Evolutionary conservation across 2,113 vertebrate species (phyloP), one percentile per base, ranked within the genome.

Genomic region (Barbus barbus): DNA sequence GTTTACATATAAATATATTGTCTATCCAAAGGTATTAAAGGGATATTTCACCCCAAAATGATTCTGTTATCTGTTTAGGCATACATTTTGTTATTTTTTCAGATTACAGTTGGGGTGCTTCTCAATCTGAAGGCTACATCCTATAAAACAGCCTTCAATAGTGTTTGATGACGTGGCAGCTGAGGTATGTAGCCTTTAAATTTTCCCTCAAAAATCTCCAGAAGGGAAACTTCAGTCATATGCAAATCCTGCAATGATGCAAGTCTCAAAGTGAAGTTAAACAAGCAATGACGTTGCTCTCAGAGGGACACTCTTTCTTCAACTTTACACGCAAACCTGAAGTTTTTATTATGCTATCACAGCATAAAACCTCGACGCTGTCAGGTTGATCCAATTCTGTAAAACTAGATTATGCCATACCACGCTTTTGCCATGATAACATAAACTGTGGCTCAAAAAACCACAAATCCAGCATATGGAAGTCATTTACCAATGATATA

Each of bases 391-490:
- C 12, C 33, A 48, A 78, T 67, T 58, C 74, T 65, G 72, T 33
- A 84, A 41, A 76, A 18, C 58, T 63, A 36, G 20, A 77, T 22
- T 58, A 36, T 77, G 26, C 28, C 75, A 78, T 78, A 63, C 73
- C 67, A 24, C 12, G 28, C 78, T 78, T 82, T 58, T 31, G 69
- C 83, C 73, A 69, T n/a, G 73, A 65, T 36, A 75, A 71, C 81
- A 83, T 53, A 82, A 69, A 85, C 53, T 20, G 83, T 82, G 53
- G 80, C 38, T 79, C 63, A 79, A 69, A 74, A 83, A 83, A 69
- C 24, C 73, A 20, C 84, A 75, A 67, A 44, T 78, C 28, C 48
- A 51, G 60, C 86, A 87, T 83, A 76, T 87, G 86, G 86, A 85
- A 87, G 56, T 72, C n/a, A 87, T 87, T 80, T 80, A 48, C 24